Percentiles rank a stretch among this genome's conserved stretches.
Evolutionary conservation across 1,140 invertebrate genomes (phyloP).

Genomic region (Zaprionus vittiger): DNA sequence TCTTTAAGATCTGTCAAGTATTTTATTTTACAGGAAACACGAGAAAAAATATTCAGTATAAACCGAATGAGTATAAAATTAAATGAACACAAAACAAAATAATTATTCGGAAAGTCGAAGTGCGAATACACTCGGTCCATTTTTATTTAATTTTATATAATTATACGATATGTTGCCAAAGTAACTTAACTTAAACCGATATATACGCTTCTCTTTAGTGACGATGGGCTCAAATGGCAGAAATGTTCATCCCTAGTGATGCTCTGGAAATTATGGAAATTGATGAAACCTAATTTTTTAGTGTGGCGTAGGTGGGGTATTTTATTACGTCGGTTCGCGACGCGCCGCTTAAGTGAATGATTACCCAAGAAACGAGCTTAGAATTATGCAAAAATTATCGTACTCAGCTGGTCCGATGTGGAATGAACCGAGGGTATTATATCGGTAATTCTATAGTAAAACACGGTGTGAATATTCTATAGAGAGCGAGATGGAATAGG

Average conservation of each 20-base stretch:
- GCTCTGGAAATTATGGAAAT: conserved; percentile 46
- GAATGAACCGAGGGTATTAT: conserved; percentile 24
- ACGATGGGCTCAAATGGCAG: neutral
- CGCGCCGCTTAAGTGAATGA: conserved; percentile 70
- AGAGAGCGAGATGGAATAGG: conserved; percentile 7
- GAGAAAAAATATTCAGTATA: neutral
- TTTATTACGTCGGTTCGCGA: neutral
- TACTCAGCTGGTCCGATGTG: conserved; percentile 27
- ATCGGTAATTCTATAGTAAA: neutral
- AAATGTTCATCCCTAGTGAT: conserved; percentile 8
- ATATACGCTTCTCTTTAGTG: neutral
- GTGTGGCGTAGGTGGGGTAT: conserved; percentile 54
- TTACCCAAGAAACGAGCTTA: conserved; percentile 59
- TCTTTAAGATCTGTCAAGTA: neutral
- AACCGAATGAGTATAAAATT: neutral
- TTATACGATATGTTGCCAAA: neutral
- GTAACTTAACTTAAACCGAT: neutral
- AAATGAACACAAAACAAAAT: neutral
- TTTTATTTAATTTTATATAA: neutral
- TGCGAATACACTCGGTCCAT: neutral
- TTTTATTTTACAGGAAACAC: neutral
- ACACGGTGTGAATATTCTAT: neutral
- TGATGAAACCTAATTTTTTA: conserved; percentile 59
- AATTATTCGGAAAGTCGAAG: neutral
- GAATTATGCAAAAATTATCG: conserved; percentile 65